phyloP scores from a whole-genome alignment of 1,140 invertebrate genomes.

The Alviniconcha marisindica region DNA sequence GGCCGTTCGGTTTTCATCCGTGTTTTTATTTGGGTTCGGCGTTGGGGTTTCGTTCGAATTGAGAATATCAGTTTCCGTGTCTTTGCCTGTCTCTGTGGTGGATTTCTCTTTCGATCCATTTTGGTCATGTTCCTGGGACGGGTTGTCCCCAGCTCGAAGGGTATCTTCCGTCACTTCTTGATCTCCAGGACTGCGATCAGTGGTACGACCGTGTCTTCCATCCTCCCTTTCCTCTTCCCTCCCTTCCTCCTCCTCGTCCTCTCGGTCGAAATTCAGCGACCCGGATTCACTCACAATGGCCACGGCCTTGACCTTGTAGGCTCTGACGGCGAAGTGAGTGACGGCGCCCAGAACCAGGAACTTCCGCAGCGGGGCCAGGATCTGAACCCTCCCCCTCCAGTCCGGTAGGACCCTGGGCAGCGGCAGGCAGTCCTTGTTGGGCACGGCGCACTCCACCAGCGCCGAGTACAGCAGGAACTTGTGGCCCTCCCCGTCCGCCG shows the following conservation, averaged over 20 bases:
- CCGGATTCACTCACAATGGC: background rate
- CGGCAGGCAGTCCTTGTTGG: conserved; percentile 31
- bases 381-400: conserved; percentile 8
- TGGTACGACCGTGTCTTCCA: background rate
- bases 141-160: too few relatives aligned
- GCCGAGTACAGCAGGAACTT: conserved; percentile 36
- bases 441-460: conserved; percentile 31
- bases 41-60: too few relatives aligned
- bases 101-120: background rate
- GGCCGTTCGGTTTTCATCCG: too few relatives aligned
- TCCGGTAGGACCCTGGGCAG: conserved; percentile 18
- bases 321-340: conserved; percentile 23
- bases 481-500: conserved; percentile 21
- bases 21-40: too few relatives aligned
- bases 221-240: background rate
- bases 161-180: too few relatives aligned
- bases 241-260: conserved; percentile 7
- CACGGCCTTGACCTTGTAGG: conserved; percentile 19
- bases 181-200: too few relatives aligned
- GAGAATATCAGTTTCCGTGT: too few relatives aligned
- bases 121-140: too few relatives aligned
- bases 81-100: background rate
- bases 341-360: conserved; percentile 17
- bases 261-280: background rate
- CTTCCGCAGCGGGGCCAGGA: conserved; percentile 27